Conservation (phyloP, 1,140 invertebrate genomes). For the Drosophila varians region DNA sequence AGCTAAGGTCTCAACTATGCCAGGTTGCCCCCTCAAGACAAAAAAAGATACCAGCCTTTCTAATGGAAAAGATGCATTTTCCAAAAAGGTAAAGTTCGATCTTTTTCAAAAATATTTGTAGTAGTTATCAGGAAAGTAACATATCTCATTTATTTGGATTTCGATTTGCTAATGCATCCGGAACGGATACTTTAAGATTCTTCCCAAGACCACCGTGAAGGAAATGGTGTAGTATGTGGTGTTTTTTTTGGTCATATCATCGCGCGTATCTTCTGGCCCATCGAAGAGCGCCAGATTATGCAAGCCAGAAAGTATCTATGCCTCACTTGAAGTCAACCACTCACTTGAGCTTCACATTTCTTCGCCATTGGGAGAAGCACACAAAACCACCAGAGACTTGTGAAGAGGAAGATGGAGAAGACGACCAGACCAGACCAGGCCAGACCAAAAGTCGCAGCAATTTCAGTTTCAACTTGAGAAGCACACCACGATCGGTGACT, state of each 20-base stretch:
- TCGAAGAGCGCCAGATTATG: slow-evolving; percentile 11
- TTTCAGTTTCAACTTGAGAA: slow-evolving; percentile 57
- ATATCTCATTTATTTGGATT: neutral
- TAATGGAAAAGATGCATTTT: neutral
- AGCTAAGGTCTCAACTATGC: slow-evolving; percentile 2
- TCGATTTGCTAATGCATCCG: neutral
- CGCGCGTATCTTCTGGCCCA: slow-evolving; percentile 3
- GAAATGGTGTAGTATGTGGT: no score
- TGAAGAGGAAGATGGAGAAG: slow-evolving; percentile 7
- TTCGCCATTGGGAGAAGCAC: neutral
- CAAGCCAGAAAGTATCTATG: slow-evolving; percentile 20
- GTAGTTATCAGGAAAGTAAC: no score
- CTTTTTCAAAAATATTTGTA: no score
- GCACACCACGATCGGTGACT: slow-evolving; percentile 23
- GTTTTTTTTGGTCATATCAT: slow-evolving; percentile 5
- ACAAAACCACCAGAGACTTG: neutral
- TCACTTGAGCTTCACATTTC: slow-evolving; percentile 13
- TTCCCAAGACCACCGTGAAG: slow-evolving; percentile 1
- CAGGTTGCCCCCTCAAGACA: neutral
- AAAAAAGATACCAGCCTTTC: no score
- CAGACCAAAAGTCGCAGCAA: slow-evolving; percentile 30
- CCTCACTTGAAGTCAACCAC: slow-evolving; percentile 8
- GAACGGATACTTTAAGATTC: neutral
- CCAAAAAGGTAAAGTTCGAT: no score
- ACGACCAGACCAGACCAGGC: neutral